Conservation (phyloP, 2,797 vertebrate genomes). For the Arnoldichthys spilopterus region DNA sequence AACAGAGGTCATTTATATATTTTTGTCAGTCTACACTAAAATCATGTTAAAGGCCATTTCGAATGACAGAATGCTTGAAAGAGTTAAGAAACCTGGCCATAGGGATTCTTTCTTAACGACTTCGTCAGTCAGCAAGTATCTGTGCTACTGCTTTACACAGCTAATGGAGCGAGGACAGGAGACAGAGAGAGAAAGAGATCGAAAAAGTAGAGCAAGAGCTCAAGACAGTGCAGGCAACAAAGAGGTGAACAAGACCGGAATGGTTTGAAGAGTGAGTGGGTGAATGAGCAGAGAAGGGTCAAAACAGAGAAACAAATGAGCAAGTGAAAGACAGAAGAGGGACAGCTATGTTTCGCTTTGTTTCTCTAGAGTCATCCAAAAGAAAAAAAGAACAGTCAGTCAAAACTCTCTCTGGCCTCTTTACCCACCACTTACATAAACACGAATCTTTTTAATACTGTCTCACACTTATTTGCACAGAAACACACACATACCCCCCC, state of each 20-base stretch:
- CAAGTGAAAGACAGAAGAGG: constrained; percentile 5
- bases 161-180: constrained; percentile 54
- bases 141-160: constrained; percentile 51
- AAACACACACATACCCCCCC: too few species aligned
- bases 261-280: constrained; percentile 15
- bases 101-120: constrained; percentile 53
- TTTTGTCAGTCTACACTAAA: neutral
- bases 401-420: neutral
- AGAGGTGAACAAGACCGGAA: constrained; percentile 18
- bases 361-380: neutral
- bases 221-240: constrained; percentile 6
- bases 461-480: constrained; percentile 15
- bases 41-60: neutral
- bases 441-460: constrained; percentile 53
- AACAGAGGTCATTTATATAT: too few species aligned
- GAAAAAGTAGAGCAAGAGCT: neutral
- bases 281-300: neutral
- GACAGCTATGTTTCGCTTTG: neutral
- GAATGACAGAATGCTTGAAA: constrained; percentile 32
- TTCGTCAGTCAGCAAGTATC: constrained; percentile 64
- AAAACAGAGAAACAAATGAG: constrained; percentile 8
- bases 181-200: constrained; percentile 12
- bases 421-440: constrained; percentile 53
- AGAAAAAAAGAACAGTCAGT: constrained; percentile 2
- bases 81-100: constrained; percentile 36